phyloP scores from a whole-genome alignment of 1,140 invertebrate species.

The Papilio glaucus region DNA sequence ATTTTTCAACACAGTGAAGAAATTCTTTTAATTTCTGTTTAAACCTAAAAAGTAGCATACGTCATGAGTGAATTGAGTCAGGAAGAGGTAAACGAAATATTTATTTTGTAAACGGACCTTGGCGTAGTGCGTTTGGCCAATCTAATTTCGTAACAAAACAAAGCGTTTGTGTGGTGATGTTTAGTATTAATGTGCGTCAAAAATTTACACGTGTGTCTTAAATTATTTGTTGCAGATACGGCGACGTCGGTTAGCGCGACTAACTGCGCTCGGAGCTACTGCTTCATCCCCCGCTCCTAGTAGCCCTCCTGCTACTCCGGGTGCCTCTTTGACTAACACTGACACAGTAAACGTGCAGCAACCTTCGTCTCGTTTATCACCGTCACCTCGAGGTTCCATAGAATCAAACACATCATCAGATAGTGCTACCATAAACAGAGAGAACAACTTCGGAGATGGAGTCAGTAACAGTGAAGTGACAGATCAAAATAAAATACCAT shows the following conservation, averaged over 20 bases:
- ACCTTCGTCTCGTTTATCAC: constrained; percentile 55
- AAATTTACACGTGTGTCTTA: constrained; percentile 59
- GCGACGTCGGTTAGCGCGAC: constrained; percentile 72
- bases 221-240: constrained; percentile 68
- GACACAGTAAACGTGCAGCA: constrained; percentile 59
- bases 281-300: constrained; percentile 59
- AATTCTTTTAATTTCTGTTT: constrained; percentile 52
- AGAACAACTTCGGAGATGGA: constrained; percentile 63
- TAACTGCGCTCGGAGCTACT: constrained; percentile 66
- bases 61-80: constrained; percentile 90
- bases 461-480: constrained; percentile 68
- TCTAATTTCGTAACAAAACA: constrained; percentile 84
- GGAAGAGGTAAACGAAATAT: constrained; percentile 86
- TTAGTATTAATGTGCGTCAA: constrained; percentile 54
- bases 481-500: constrained; percentile 74
- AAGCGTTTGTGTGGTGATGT: constrained; percentile 71
- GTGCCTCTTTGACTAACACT: constrained; percentile 64
- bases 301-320: constrained; percentile 68
- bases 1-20: constrained; percentile 52
- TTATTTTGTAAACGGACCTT: constrained; percentile 73
- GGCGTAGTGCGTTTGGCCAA: constrained; percentile 76
- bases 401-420: constrained; percentile 60
- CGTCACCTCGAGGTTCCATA: constrained; percentile 59
- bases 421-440: constrained; percentile 60
- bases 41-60: constrained; percentile 48